phyloP scores from a whole-genome alignment of 2,797 vertebrate species.

The Lepidocolaptes lacrymiger region DNA sequence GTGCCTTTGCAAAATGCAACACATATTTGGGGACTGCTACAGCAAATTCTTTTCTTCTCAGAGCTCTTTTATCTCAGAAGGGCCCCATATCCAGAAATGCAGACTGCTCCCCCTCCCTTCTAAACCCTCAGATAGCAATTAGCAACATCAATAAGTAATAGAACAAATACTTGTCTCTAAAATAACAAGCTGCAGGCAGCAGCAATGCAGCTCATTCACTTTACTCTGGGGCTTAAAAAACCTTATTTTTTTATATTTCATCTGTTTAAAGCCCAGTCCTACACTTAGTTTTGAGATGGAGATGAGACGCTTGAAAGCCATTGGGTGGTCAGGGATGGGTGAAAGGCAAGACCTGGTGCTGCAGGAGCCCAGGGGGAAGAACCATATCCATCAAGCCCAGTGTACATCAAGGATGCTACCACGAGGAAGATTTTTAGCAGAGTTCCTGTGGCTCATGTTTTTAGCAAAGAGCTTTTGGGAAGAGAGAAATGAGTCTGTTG shows the following conservation, averaged over 20 bases:
- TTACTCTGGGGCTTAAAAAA: neutral
- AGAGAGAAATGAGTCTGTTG: neutral
- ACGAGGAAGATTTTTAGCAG: neutral
- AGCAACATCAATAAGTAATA: conserved; percentile 41
- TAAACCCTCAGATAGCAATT: conserved; percentile 19
- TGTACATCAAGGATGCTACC: accelerated
- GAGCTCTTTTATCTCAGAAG: neutral
- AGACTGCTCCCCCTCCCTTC: neutral
- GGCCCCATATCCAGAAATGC: neutral
- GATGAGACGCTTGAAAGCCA: neutral
- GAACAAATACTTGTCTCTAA: conserved; percentile 27
- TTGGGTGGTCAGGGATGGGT: neutral
- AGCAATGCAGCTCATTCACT: neutral
- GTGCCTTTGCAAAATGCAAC: neutral
- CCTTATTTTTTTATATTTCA: conserved; percentile 18
- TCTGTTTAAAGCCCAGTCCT: neutral
- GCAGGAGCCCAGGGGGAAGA: neutral
- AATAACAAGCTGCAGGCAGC: neutral
- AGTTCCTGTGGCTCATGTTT: neutral
- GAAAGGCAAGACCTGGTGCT: neutral
- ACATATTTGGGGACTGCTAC: neutral
- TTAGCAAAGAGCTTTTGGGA: neutral
- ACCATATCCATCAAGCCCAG: accelerated
- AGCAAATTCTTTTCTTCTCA: neutral
- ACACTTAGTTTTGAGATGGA: neutral